phyloP scores from a whole-genome alignment of 2,113 vertebrate species.

The Aleadryas rufinucha region DNA sequence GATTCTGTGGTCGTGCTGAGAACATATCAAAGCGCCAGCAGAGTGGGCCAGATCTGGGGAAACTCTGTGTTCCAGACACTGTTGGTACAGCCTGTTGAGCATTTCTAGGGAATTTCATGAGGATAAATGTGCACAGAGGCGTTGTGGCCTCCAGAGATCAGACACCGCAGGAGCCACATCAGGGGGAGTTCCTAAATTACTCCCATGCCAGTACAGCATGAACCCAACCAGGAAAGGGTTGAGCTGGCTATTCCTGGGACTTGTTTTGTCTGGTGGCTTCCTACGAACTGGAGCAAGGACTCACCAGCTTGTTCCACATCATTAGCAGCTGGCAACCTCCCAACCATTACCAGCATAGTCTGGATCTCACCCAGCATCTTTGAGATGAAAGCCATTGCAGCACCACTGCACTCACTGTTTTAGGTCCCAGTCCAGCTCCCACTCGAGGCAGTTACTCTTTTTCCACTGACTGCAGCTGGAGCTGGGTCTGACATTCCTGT shows the following conservation, averaged over 20 bases:
- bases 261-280: conserved; percentile 67
- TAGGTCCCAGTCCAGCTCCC: conserved; percentile 18
- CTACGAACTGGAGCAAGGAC: conserved; percentile 29
- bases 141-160: not conserved
- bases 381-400: conserved; percentile 27
- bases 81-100: not conserved
- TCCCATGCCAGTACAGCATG: not conserved
- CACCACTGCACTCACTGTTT: conserved; percentile 25
- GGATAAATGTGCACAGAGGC: not conserved
- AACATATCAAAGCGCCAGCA: not conserved
- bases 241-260: conserved; percentile 19
- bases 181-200: conserved; percentile 24
- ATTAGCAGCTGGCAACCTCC: conserved; percentile 36
- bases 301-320: conserved; percentile 55
- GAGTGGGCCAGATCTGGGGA: not conserved
- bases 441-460: not conserved
- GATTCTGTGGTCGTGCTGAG: not conserved
- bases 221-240: conserved; percentile 4
- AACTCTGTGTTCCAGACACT: not conserved
- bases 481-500: not conserved
- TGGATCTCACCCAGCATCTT: conserved; percentile 44
- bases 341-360: conserved; percentile 42
- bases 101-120: conserved; percentile 31
- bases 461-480: conserved; percentile 23
- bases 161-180: conserved; percentile 46